Percentiles rank a stretch among this genome's conserved stretches.
Conservation (phyloP, 2,113 vertebrate genomes). For the Rhodinocichla rosea region DNA sequence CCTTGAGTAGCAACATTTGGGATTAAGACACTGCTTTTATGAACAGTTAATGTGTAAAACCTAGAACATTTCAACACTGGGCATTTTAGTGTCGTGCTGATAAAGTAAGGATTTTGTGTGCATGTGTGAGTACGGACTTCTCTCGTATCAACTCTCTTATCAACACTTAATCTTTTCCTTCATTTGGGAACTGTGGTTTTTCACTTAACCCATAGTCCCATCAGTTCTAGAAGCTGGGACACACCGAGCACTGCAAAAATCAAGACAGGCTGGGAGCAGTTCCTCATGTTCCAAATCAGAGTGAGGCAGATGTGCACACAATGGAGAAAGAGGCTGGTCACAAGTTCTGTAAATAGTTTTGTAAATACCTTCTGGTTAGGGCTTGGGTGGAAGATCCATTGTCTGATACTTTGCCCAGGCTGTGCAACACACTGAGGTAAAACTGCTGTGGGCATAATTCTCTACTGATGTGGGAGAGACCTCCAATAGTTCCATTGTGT, state of each 20-base stretch:
- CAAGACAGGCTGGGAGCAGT: neutral
- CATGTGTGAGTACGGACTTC: neutral
- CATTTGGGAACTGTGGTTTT: neutral
- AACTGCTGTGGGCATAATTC: neutral
- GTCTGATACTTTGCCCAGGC: neutral
- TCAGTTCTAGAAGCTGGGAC: neutral
- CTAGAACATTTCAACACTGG: neutral
- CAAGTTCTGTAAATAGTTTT: neutral
- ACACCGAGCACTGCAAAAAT: neutral
- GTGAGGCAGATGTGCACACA: neutral
- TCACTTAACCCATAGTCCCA: neutral
- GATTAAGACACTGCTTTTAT: neutral
- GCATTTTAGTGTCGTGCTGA: neutral
- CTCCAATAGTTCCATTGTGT: neutral
- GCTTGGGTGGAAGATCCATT: neutral
- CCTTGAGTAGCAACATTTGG: neutral
- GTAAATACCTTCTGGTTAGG: neutral
- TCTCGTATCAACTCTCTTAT: neutral
- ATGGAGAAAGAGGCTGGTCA: rapidly evolving
- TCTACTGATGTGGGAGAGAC: neutral
- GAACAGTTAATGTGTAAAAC: neutral
- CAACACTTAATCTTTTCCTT: neutral
- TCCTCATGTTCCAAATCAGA: neutral
- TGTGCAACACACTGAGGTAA: neutral
- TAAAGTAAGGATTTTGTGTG: neutral